Evolutionary conservation across 2,888 invertebrate species (phyloP), one percentile per base, ranked within the genome.

Genomic region (Megamerina dolium): DNA sequence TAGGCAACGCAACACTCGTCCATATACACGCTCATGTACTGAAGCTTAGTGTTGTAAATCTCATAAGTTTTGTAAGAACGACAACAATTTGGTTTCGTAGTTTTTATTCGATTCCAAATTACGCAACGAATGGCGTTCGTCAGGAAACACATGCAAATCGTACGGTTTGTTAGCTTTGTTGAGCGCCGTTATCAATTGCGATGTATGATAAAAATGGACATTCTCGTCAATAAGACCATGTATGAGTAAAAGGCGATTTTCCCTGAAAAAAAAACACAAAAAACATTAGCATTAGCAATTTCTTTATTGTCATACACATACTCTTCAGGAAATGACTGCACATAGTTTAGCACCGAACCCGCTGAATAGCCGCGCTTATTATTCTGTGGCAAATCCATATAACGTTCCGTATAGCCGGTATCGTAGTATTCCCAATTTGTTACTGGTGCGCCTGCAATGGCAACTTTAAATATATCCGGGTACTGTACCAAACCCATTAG

Each of bases 201-300:
- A 90, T 12, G 95, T 94, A 73, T 99, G 99, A 56, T 86, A 85
- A 72, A 99, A 97, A 71, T 99, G 99, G 1, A 99, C 99, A 68
- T 99, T 99, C 73, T 99, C 99, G 69, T 99, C 99, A 43, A 94
- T 93, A 49, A 97, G 74, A 2, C 99, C 99, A 70, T 99, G 99
- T 56, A 97, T 90, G 29, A 99, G 89, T 14, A 99, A 75, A 52
- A 99, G 73, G 26, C 96, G 81, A 61, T 89, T 89, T 64, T 89
- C 89, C 65, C 87, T 86, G 43, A n/a, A 37, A 29, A 34, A 13
- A 32, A 19, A 32, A 12, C n/a, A 30, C 29, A 17, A 37, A 33
- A 33, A 17, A 5, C 21, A 37, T 30, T 29, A 16, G 34, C 13
- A 17, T 36, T 16, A 37, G 17, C 16, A 33, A 18, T 32, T 39